Base-by-base conservation (phyloP, 2,113 vertebrate species). In the Serinus canaria region DNA sequence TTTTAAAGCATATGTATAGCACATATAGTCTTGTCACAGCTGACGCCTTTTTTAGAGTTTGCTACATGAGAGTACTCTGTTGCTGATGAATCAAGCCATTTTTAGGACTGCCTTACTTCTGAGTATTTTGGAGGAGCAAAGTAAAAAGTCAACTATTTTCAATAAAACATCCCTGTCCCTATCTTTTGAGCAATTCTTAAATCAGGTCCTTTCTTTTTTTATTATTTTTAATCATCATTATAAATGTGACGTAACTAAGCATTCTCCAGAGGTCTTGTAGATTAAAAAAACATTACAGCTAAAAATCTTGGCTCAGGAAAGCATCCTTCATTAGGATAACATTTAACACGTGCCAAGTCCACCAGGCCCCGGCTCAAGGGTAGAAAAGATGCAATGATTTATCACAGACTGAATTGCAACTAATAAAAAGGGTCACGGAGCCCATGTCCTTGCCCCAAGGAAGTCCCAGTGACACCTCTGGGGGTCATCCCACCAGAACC, bases 21-120 rank as follows among this genome's bases (percentile, higher is more conserved):
- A 27, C 63, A 90, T 83, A 83, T 4, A 92, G 83, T 31, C 79
- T 89, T 90, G 83, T 94, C 92, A 78, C 60, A 92, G 88, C 83
- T 94, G 94, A 97, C 92, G 94, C 83, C 76, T 92, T 93, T 93
- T 94, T 95, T 92, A 70, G 68, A 80, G 74, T 86, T 90, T 90
- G 79, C 76, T 83, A 76, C 72, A 55, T 60, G 59, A 73, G 58
- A 95, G 75, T 91, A 74, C 85, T 87, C 81, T 63, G 75, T 64
- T 91, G 76, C 47, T 96, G 80, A 79, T 83, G 82, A 87, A 93
- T 90, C 90, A 88, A 96, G 68, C 64, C 91, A 84, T 80, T 94
- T 89, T 90, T 87, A 83, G 90, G 79, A 72, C 52, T 63, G 33
- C 12, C 56, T 92, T 94, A 66, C 74, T 95, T 94, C 67, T 83